A percentile compares a stretch with the other conserved stretches of the same genome.
Conservation (phyloP, 1,140 invertebrate species). For the Eurosta solidaginis region DNA sequence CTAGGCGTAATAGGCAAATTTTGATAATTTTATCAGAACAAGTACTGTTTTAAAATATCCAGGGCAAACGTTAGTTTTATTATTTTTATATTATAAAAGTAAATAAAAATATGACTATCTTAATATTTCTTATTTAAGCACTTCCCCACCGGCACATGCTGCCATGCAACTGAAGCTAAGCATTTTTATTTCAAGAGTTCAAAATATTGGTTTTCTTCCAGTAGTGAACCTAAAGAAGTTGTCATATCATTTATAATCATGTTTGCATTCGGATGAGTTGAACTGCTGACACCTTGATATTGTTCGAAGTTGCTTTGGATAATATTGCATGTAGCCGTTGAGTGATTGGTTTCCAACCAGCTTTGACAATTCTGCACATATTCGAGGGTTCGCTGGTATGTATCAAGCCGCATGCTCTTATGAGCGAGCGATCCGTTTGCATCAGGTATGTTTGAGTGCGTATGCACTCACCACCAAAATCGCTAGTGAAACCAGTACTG, state of each 20-base stretch:
- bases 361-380: conserved; percentile 90
- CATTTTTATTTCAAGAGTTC: conserved; percentile 74
- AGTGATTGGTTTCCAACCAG: conserved; percentile 63
- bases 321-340: background rate
- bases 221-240: conserved; percentile 84
- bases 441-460: background rate
- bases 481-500: background rate
- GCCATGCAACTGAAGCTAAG: too few species aligned
- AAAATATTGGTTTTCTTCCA: conserved; percentile 90
- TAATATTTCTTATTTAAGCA: too few species aligned
- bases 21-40: too few species aligned
- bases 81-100: too few species aligned
- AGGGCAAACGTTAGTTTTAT: too few species aligned
- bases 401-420: conserved; percentile 75
- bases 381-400: conserved; percentile 85
- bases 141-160: too few species aligned
- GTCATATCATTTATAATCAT: conserved; percentile 97
- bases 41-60: too few species aligned
- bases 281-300: conserved; percentile 72
- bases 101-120: too few species aligned
- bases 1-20: too few species aligned
- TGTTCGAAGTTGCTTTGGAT: conserved; percentile 45
- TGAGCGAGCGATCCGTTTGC: conserved; percentile 5
- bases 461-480: background rate
- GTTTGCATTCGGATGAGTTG: conserved; percentile 76